Percentiles rank a stretch among this genome's conserved stretches.
phyloP scores from a whole-genome alignment of 2,113 vertebrate genomes.

The Eulacestoma nigropectus region DNA sequence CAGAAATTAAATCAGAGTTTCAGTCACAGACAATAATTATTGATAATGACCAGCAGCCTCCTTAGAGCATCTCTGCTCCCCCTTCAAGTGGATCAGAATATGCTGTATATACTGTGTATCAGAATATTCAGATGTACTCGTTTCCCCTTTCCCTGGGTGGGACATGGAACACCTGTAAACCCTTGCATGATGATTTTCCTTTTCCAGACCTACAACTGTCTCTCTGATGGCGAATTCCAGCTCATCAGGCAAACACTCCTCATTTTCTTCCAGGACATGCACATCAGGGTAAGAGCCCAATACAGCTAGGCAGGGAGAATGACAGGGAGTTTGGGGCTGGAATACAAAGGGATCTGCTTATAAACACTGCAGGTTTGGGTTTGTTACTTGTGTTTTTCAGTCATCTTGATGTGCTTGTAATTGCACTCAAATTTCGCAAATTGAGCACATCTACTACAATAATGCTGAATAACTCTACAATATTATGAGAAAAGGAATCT shows the following conservation, averaged over 20 bases:
- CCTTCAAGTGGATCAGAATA: background rate
- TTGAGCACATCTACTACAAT: background rate
- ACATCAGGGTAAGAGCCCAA: conserved; percentile 86
- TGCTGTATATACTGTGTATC: background rate
- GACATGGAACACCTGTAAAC: background rate
- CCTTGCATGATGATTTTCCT: background rate
- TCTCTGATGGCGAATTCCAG: conserved; percentile 88
- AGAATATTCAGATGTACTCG: background rate
- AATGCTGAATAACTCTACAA: background rate
- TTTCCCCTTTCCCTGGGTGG: background rate
- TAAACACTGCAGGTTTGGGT: background rate
- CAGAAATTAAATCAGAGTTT: background rate
- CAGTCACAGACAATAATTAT: background rate
- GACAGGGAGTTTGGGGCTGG: background rate
- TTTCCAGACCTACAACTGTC: conserved; percentile 79
- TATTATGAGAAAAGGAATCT: background rate
- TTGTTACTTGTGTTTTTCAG: background rate
- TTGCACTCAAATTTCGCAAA: background rate
- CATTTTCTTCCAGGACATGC: conserved; percentile 97
- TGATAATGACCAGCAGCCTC: background rate
- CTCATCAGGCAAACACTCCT: conserved; percentile 94
- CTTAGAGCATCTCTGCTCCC: background rate
- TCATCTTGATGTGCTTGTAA: background rate
- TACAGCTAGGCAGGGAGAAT: background rate
- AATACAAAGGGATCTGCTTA: background rate